Percentiles rank a stretch among this genome's conserved stretches.
These are phyloP conservation scores for Zophobas atratus DNA, from an alignment of 1,140 invertebrate genomes.

Conservation along the genomic window DNA sequence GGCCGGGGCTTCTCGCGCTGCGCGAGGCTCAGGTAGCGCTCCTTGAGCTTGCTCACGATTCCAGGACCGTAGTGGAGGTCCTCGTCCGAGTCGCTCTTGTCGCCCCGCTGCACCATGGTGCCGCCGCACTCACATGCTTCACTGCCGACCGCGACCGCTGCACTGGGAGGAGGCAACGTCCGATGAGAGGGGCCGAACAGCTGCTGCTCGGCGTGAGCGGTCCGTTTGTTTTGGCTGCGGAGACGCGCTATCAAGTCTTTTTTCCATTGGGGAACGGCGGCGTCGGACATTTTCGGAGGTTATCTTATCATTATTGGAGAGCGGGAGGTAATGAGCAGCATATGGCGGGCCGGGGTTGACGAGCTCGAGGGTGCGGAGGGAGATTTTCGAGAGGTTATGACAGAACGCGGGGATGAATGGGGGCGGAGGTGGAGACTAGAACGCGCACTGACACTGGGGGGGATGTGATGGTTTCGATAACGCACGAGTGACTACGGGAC, in stretches of 20 bases:
- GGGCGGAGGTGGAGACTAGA: too few relatives aligned
- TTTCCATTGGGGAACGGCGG: constrained; percentile 63
- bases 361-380: neutral
- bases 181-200: constrained; percentile 50
- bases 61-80: constrained; percentile 92
- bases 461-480: constrained; percentile 43
- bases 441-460: constrained; percentile 23
- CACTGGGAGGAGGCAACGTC: constrained; percentile 49
- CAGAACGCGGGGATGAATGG: neutral
- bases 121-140: too few relatives aligned
- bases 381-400: neutral
- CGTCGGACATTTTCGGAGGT: constrained; percentile 37
- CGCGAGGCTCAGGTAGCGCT: constrained; percentile 87
- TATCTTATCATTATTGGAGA: constrained; percentile 18
- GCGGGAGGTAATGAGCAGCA: constrained; percentile 9
- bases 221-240: constrained; percentile 57
- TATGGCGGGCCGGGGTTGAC: neutral
- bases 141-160: constrained; percentile 11
- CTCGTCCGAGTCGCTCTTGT: constrained; percentile 70
- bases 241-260: constrained; percentile 62
- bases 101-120: constrained; percentile 1
- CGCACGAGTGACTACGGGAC: constrained; percentile 25
- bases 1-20: constrained; percentile 77
- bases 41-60: constrained; percentile 89
- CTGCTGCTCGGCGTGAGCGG: constrained; percentile 45